Evolutionary conservation across 2,888 invertebrate species (phyloP).

Genomic region (Hydrotaea cyrtoneurina): DNA sequence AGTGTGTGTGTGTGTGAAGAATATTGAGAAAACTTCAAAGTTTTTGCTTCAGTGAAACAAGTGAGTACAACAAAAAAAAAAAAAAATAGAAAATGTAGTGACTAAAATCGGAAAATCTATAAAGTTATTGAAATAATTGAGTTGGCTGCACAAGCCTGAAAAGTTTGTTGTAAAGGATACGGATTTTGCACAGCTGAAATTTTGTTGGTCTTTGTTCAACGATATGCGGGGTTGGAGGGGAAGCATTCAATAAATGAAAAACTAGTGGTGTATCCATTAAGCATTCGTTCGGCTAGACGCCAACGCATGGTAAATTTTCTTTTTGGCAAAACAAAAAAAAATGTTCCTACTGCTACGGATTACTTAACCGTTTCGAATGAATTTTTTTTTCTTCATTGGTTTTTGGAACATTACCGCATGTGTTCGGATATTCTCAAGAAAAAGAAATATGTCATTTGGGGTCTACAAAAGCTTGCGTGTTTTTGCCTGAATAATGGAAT

Average conservation of each 20-base stretch:
- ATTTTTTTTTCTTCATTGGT: too few species aligned
- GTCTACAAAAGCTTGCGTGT: background rate
- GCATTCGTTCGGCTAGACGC: background rate
- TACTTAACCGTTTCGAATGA: conserved; percentile 1
- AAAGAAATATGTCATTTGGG: background rate
- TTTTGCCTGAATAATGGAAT: too few species aligned
- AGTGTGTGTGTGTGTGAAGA: background rate
- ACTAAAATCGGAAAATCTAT: conserved; percentile 2
- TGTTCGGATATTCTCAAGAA: background rate
- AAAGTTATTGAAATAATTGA: background rate
- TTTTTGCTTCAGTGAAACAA: conserved; percentile 34
- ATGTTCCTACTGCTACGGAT: background rate
- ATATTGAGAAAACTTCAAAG: conserved; percentile 30
- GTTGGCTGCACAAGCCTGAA: background rate
- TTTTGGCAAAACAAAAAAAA: background rate
- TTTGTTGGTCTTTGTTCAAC: too few species aligned
- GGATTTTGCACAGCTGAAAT: background rate
- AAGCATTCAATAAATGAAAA: background rate
- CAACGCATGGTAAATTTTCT: conserved; percentile 21
- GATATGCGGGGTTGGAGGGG: too few species aligned
- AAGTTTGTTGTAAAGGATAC: background rate
- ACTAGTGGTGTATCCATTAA: too few species aligned
- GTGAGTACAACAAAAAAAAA: background rate
- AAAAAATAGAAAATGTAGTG: background rate
- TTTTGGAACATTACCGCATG: background rate